phyloP scores from a whole-genome alignment of 2,888 invertebrate genomes.

The Ecliptopera silaceata region DNA sequence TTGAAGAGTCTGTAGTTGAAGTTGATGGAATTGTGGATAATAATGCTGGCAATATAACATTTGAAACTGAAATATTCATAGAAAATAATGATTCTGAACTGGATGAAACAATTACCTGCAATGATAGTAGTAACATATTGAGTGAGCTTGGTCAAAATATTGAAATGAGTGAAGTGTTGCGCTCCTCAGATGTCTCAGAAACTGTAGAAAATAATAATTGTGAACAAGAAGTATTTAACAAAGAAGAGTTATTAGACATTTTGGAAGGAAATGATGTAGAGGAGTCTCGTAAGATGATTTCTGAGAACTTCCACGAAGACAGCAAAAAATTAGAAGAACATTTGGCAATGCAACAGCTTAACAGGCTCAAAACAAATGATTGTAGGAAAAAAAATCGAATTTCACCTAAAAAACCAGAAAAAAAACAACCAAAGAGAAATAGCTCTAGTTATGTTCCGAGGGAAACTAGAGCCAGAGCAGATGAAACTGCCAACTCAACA shows the following conservation, averaged over 20 bases:
- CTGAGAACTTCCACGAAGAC: conserved; percentile 38
- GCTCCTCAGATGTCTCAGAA: conserved; percentile 62
- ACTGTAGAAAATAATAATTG: conserved; percentile 69
- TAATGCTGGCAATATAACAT: conserved; percentile 52
- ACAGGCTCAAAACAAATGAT: conserved; percentile 51
- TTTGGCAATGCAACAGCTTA: conserved; percentile 67
- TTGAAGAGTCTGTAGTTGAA: conserved; percentile 36
- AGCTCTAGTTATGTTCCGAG: conserved; percentile 18
- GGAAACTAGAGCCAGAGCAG: conserved; percentile 25
- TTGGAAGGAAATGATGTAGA: conserved; percentile 71
- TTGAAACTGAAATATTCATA: conserved; percentile 72
- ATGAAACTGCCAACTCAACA: conserved; percentile 3
- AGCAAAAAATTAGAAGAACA: conserved; percentile 58
- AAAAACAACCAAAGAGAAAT: conserved; percentile 38
- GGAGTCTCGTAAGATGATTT: conserved; percentile 36
- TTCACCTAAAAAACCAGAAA: conserved; percentile 36
- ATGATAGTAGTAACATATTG: conserved; percentile 56
- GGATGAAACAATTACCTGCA: conserved; percentile 41
- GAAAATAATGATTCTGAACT: conserved; percentile 63
- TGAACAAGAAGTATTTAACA: conserved; percentile 73
- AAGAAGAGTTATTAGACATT: conserved; percentile 74
- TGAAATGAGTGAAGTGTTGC: conserved; percentile 70
- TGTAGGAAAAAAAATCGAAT: conserved; percentile 27
- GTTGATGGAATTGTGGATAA: conserved; percentile 42
- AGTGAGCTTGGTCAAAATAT: conserved; percentile 68